Evolutionary conservation across 2,113 vertebrate genomes (phyloP).

Genomic region (Pteropus alecto): DNA sequence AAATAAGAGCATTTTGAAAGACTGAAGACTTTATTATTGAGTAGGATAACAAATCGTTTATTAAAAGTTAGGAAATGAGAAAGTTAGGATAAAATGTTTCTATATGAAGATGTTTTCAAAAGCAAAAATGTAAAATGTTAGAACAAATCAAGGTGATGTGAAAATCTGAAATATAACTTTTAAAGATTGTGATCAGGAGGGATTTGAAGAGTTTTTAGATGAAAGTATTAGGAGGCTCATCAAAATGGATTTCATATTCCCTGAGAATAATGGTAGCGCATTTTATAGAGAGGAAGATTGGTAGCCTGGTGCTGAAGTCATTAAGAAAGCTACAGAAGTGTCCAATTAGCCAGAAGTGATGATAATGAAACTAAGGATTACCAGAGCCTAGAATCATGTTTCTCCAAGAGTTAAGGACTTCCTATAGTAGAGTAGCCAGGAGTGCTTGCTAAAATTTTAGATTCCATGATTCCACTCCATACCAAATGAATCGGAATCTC

Average conservation of each 20-base stretch:
- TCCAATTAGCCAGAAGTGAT: neutral
- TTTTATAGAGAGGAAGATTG: neutral
- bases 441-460: neutral
- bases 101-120: neutral
- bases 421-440: neutral
- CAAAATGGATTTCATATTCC: neutral
- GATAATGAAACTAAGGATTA: neutral
- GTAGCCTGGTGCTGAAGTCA: neutral
- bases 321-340: neutral
- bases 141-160: neutral
- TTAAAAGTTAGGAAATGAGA: conserved; percentile 19
- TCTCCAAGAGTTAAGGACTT: neutral
- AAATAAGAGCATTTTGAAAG: neutral
- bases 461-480: neutral
- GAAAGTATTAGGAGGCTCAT: neutral
- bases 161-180: conserved; percentile 22
- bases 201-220: neutral
- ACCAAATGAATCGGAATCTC: neutral
- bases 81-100: neutral
- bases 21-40: neutral
- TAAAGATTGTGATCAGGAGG: neutral
- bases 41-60: neutral
- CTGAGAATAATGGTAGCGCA: neutral
- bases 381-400: neutral
- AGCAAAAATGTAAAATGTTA: conserved; percentile 19